Evolutionary conservation across 2,113 vertebrate genomes (phyloP), one percentile per base, ranked within the genome.

Genomic region (Orthonyx spaldingii): DNA sequence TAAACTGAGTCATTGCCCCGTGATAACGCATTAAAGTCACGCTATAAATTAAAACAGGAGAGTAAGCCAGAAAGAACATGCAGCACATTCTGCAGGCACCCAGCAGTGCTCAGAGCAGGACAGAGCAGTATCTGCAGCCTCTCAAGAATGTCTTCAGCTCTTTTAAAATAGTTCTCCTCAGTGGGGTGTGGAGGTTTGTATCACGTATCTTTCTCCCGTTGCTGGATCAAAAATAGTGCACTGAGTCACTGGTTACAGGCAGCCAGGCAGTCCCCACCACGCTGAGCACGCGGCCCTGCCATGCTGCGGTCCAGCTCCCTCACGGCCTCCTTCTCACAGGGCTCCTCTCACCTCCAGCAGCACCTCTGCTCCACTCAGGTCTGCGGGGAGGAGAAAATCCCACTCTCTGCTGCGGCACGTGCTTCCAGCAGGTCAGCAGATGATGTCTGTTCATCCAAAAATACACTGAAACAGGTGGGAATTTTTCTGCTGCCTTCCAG

Each of bases 161-260:
- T 96, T 97, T 96, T 97, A 97, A n/a, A n/a, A 97, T 97, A 97
- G 92, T 71, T 75, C 92, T 92, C 61, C 90, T 90, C 37, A 10
- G 23, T 10, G 55, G 64, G 76, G 50, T 41, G 81, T 69, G 91
- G 74, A 91, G 90, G 77, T 88, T 95, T 92, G 74, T 90, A 96
- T 96, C 96, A 91, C 5, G 1, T 95, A 96, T 93, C 93, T 68
- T 79, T 91, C 80, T 89, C 87, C 90, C 44, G 33, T 77, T 55
- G 93, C 91, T 56, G 84, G 46, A 93, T 90, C 93, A 91, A 93
- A 97, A 96, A 97, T 97, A 96, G 96, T 49, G 63, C 78, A 18
- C 49, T 96, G 93, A 89, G 66, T 96, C 93, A 97, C 22, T 87
- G 91, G 71, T 47, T 75, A 19, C 37, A 87, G 65, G 87, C 81